Base-by-base conservation (phyloP, 92 coral and sea anemone species). In the Epizoanthus fatuus region DNA sequence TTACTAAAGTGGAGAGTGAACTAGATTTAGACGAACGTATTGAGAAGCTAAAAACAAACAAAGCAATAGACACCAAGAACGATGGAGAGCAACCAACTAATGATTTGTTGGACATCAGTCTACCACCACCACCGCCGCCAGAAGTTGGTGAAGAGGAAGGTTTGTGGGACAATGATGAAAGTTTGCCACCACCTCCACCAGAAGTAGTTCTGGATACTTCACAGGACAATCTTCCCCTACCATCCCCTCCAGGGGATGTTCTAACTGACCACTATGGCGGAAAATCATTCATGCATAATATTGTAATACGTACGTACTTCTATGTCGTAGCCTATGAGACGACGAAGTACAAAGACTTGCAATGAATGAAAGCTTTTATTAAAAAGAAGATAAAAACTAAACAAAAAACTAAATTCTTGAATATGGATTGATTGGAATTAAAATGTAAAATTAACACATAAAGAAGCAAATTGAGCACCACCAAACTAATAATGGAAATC, bases 161-260 rank as follows among this genome's bases (percentile, higher is more conserved):
- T 52, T 88, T 87, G 20, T 85, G 86, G 79, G 88, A 88, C 72
- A 64, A 83, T 9, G 93, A 93, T 44, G 95, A 94, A 39, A 87
- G 92, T 7, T 84, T 94, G 13, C 98, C 95, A 49, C 96, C 96
- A 52, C 98, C 96, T 14, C 98, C 98, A 45, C 98, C 98, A 1
- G 73, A 85, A 72, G 60, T 75, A 53, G 56, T 73, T 51, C 51
- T 80, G 35, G 83, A 80, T 77, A 90, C 91, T 16, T 92, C 94
- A 4, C 88, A 92, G 16, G 98, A 94, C 87, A 90, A 62, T 91
- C 75, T 94, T 51, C 98, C 98, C 74, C 59, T 94, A 12, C 98
- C 98, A 12, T 86, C 95, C 68, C 98, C 98, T 39, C 94, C 98
- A 59, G 82, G 80, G 85, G 94, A 94, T 58, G 91, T 87, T 11